Conservation (phyloP, 2,113 vertebrate genomes). For the Puma concolor region DNA sequence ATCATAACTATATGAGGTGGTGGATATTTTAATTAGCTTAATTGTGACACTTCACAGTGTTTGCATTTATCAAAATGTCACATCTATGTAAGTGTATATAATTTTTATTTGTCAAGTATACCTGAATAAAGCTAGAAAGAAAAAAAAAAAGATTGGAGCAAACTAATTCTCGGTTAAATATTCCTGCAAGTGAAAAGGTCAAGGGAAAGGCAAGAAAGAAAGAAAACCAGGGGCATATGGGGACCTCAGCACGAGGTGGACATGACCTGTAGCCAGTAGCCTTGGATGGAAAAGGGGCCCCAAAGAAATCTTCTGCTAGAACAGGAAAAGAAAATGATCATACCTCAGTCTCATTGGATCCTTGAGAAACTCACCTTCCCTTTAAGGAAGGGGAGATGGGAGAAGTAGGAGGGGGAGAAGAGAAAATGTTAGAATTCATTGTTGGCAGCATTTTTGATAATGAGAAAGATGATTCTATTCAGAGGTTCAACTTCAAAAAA, state of each 20-base stretch:
- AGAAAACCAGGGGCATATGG: constrained; percentile 46
- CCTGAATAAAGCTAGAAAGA: not conserved
- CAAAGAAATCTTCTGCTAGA: not conserved
- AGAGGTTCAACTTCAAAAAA: not conserved
- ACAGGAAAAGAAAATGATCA: not conserved
- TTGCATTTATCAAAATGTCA: not conserved
- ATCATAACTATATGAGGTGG: not conserved
- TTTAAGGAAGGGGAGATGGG: not conserved
- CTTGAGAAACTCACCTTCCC: not conserved
- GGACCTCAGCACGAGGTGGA: not conserved
- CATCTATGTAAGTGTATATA: not conserved
- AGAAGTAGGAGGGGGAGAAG: not conserved
- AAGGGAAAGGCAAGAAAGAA: constrained; percentile 32
- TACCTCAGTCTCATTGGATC: not conserved
- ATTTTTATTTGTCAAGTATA: not conserved
- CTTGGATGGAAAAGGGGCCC: not conserved
- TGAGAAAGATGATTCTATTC: not conserved
- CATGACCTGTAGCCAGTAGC: not conserved
- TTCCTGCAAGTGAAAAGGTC: constrained; percentile 46
- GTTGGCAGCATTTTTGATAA: constrained; percentile 51
- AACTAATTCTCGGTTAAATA: constrained; percentile 64
- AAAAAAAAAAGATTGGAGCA: not conserved
- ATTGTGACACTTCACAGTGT: not conserved
- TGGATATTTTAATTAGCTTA: not conserved
- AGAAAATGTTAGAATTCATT: not conserved